Evolutionary conservation across 1,140 invertebrate genomes (phyloP).

Genomic region (Plectrocnemia conspersa): DNA sequence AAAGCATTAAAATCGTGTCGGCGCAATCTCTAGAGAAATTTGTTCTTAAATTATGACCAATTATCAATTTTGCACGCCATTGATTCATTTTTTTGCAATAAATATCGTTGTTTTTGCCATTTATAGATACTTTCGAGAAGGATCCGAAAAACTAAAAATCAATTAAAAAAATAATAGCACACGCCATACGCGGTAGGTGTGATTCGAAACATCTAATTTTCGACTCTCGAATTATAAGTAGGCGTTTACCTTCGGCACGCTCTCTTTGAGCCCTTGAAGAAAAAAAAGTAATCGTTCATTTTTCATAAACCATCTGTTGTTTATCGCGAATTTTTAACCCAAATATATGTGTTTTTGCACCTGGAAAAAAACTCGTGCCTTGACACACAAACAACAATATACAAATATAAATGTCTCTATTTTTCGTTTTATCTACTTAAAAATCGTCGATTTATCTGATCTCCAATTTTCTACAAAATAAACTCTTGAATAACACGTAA

Average conservation of each 20-base stretch:
- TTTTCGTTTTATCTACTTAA: background rate
- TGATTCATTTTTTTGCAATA: conserved; percentile 3
- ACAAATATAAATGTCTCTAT: too few relatives aligned
- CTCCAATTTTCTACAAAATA: conserved; percentile 14
- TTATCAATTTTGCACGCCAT: too few relatives aligned
- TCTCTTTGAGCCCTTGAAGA: conserved; percentile 1
- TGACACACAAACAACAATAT: background rate
- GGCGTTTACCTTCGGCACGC: conserved; percentile 8
- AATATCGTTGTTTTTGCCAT: too few relatives aligned
- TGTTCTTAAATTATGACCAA: too few relatives aligned
- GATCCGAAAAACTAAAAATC: background rate
- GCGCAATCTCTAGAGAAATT: too few relatives aligned
- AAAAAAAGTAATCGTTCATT: background rate
- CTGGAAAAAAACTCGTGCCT: background rate
- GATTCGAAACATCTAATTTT: conserved; percentile 3
- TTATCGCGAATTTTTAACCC: conserved; percentile 1
- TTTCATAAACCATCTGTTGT: conserved; percentile 1
- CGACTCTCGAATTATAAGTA: conserved; percentile 1
- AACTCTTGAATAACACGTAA: conserved; percentile 2
- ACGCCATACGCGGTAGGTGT: too few relatives aligned
- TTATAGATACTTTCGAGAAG: background rate
- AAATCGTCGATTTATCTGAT: conserved; percentile 7
- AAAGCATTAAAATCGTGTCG: too few relatives aligned
- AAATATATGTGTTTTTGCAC: background rate
- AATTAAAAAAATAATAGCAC: background rate